Conservation (phyloP, 2,113 vertebrate species). For the Indicator maculatus region DNA sequence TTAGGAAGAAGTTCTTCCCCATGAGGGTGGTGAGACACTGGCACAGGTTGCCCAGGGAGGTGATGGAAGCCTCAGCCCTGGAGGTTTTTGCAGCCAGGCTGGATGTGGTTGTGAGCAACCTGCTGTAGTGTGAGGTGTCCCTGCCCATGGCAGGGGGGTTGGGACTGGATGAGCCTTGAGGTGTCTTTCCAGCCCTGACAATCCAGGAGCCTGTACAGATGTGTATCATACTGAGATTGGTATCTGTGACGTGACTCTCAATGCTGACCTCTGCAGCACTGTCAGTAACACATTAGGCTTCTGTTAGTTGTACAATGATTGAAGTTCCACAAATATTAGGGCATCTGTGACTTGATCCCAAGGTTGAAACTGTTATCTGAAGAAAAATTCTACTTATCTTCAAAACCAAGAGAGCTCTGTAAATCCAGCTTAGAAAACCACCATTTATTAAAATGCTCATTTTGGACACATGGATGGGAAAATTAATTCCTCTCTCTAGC, state of each 20-base stretch:
- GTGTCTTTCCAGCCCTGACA: too few relatives aligned
- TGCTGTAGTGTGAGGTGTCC: too few relatives aligned
- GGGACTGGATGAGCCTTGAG: too few relatives aligned
- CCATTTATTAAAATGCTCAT: not conserved
- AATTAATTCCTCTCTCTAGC: not conserved
- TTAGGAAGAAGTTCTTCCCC: too few relatives aligned
- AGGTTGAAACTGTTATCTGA: not conserved
- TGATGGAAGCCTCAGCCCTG: too few relatives aligned
- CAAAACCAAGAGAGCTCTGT: not conserved
- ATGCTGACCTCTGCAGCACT: not conserved
- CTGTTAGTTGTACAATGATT: not conserved
- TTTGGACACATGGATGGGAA: slow-evolving; percentile 8
- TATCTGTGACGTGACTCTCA: not conserved
- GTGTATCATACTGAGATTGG: not conserved
- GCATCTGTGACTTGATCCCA: not conserved
- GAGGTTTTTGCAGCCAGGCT: too few relatives aligned
- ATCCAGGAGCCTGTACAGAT: not conserved
- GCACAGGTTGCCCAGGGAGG: too few relatives aligned
- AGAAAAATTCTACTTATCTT: not conserved
- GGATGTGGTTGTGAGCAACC: too few relatives aligned
- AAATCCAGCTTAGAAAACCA: slow-evolving; percentile 4
- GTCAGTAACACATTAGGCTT: not conserved
- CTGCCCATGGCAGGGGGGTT: too few relatives aligned
- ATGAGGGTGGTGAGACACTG: too few relatives aligned
- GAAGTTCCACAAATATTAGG: not conserved